These are phyloP conservation scores for Minunthozetes semirufus DNA, from an alignment of 2,888 invertebrate species.

Conservation along the genomic window DNA sequence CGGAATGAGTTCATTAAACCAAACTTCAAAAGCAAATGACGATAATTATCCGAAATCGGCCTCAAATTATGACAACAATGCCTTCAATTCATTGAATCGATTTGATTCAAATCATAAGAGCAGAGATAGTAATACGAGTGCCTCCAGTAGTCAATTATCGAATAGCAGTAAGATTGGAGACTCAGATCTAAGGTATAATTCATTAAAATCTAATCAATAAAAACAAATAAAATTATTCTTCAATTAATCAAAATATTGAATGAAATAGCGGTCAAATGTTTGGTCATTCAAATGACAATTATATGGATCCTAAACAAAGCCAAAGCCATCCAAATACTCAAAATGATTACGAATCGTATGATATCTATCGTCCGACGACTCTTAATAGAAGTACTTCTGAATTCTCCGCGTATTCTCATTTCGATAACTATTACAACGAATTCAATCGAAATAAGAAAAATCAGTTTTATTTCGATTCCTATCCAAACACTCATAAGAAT, in stretches of 20 bases:
- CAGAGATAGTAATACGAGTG: slow-evolving; percentile 34
- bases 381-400: background rate
- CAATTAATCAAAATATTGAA: no score
- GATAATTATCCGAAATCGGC: slow-evolving; percentile 9
- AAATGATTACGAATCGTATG: slow-evolving; percentile 8
- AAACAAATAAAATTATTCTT: no score
- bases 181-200: background rate
- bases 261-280: slow-evolving; percentile 8
- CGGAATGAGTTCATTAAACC: background rate
- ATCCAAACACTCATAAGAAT: background rate
- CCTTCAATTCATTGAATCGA: background rate
- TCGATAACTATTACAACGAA: slow-evolving; percentile 11
- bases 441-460: slow-evolving; percentile 20
- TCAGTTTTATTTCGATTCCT: background rate
- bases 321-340: background rate
- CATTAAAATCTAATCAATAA: no score
- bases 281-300: background rate
- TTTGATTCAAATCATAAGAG: slow-evolving; percentile 17
- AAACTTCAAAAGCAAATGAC: background rate
- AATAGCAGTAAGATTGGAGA: slow-evolving; percentile 32
- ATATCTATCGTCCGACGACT: slow-evolving; percentile 23
- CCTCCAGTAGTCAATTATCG: slow-evolving; percentile 26
- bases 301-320: background rate
- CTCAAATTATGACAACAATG: background rate
- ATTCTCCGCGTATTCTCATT: slow-evolving; percentile 4